These are phyloP conservation scores for Alces alces DNA, from an alignment of 2,113 vertebrate genomes.

Conservation along the genomic window DNA sequence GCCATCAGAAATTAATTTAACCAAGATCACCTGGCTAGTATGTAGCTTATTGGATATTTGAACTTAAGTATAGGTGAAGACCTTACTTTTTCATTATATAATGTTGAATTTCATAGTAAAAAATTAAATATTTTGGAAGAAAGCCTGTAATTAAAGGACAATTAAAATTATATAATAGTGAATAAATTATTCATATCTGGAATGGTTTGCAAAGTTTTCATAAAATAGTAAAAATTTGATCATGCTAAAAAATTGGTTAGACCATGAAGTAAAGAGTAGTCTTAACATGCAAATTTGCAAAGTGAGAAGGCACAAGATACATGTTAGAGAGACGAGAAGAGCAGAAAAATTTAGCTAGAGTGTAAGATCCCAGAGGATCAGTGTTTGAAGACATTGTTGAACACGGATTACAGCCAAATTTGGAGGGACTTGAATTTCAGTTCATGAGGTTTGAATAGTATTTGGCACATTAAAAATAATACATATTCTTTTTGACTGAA, in stretches of 20 bases:
- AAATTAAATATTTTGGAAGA: slow-evolving; percentile 38
- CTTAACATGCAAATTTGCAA: not conserved
- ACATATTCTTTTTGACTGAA: not conserved
- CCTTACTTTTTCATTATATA: not conserved
- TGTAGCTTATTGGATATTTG: not conserved
- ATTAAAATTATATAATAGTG: not conserved
- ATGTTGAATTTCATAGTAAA: not conserved
- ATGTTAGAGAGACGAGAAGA: not conserved
- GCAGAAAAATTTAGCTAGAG: not conserved
- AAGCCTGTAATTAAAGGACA: not conserved
- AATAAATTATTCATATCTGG: slow-evolving; percentile 3
- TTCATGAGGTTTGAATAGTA: not conserved
- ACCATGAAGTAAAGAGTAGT: not conserved
- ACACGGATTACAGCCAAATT: not conserved
- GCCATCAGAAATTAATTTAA: not conserved
- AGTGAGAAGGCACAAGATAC: not conserved
- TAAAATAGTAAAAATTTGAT: not conserved
- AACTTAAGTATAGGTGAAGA: not conserved
- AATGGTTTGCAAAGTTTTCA: slow-evolving; percentile 26
- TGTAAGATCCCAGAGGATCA: not conserved
- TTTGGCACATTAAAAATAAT: not conserved
- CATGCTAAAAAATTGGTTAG: not conserved
- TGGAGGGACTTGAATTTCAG: not conserved
- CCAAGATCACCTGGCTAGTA: not conserved
- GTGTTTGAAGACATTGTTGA: not conserved